Base-by-base conservation (phyloP, 2,888 invertebrate species). In the Harpalus rufipes region DNA sequence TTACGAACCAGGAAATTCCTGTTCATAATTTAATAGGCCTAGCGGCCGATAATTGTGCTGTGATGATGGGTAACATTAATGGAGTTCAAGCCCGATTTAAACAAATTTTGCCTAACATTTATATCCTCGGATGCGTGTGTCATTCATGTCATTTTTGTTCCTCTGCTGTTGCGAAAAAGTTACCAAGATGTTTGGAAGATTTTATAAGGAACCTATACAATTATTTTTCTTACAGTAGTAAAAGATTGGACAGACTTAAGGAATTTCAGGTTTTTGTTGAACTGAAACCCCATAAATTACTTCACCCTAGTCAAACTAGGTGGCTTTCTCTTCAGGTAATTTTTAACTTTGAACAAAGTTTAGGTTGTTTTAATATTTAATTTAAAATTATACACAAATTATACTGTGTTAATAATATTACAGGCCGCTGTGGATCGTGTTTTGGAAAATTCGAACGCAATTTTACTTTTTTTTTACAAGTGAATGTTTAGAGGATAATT, bases 141-240 rank as follows among this genome's bases (percentile, higher is more conserved):
- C 89, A 89, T 85, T 87, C 87, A 5, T 82, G 87, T 18, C 86
- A 88, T 85, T 81, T 88, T 21, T 88, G 88, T 59, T 82, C 88
- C 51, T 88, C 88, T 10, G 86, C 86, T 58, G 89, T 88, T 51
- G 86, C 87, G 21, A 85, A 86, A 78, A 87, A 87, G 86, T 72
- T 89, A 56, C 88, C 88, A 25, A 82, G 63, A 76, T 51, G 83
- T 81, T 14, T 88, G 14, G 89, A 89, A 86, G 72, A 85, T 41
- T 86, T 89, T 14, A 86, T 87, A 10, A 86, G 87, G 74, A 87
- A 87, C 63, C 85, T 88, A n/a, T 87, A 87, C 84, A 85, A 85
- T 61, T 88, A 87, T 86, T 88, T 89, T 82, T 82, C 87, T 6
- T 83, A 88, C 58, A 89, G 89, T 85, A 81, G 86, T 32, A 89